Evolutionary conservation across 92 coral and sea anemone genomes (phyloP).

Genomic region (Porites lobata): DNA sequence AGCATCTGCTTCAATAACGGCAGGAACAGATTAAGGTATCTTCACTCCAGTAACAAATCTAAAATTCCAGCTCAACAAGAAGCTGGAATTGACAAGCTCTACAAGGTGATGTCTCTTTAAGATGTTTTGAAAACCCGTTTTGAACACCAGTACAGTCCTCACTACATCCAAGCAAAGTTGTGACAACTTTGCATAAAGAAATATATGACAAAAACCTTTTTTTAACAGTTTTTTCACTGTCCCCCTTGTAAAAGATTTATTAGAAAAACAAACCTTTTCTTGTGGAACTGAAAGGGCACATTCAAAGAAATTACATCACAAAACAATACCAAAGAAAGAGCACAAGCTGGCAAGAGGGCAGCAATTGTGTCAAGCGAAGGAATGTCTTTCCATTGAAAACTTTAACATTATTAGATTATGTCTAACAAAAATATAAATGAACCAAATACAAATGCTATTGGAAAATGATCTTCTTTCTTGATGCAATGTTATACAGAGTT

Average conservation of each 20-base stretch:
- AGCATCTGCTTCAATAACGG: too few relatives aligned
- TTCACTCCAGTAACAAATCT: too few relatives aligned
- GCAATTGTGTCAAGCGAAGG: background rate
- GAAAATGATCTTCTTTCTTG: too few relatives aligned
- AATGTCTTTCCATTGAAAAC: background rate
- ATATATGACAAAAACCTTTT: slow-evolving; percentile 16
- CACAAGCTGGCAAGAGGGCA: slow-evolving; percentile 12
- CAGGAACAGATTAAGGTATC: too few relatives aligned
- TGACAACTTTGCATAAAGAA: slow-evolving; percentile 13
- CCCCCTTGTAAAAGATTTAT: slow-evolving; percentile 25
- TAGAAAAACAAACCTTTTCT: slow-evolving; percentile 7
- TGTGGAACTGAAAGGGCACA: slow-evolving; percentile 30
- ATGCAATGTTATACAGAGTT: too few relatives aligned
- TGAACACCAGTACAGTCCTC: background rate
- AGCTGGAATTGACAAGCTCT: too few relatives aligned
- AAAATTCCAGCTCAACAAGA: too few relatives aligned
- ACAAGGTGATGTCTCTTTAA: too few relatives aligned
- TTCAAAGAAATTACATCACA: slow-evolving; percentile 7
- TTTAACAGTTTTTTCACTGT: slow-evolving; percentile 43
- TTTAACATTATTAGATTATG: too few relatives aligned
- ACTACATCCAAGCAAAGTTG: slow-evolving; percentile 15
- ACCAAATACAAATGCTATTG: too few relatives aligned
- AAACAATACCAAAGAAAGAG: background rate
- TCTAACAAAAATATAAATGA: too few relatives aligned
- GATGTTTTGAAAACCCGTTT: too few relatives aligned